Percentiles rank a stretch among this genome's conserved stretches.
Evolutionary conservation across 1,140 invertebrate species (phyloP).

Genomic region (Listronotus oregonensis): DNA sequence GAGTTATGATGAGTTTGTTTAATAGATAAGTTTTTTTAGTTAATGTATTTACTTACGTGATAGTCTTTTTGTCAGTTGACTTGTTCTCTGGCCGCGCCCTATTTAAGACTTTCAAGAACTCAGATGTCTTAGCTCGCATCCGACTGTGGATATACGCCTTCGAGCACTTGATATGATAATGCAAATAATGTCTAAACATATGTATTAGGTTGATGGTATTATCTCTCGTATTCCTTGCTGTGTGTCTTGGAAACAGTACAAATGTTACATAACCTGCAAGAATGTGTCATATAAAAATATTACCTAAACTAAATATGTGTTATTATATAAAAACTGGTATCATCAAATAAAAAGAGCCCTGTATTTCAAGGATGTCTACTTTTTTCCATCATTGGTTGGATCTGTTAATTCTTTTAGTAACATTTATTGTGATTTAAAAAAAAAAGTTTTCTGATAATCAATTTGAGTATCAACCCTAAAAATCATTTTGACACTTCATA

Average conservation of each 20-base stretch:
- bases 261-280: constrained; percentile 92
- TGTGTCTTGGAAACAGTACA: constrained; percentile 79
- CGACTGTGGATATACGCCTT: constrained; percentile 99
- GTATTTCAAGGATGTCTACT: too few species aligned
- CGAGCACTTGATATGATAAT: constrained; percentile 99
- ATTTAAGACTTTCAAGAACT: constrained; percentile 98
- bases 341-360: too few species aligned
- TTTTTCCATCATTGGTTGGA: too few species aligned
- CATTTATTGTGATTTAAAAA: too few species aligned
- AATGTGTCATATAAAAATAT: neutral
- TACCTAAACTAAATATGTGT: too few species aligned
- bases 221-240: constrained; percentile 86
- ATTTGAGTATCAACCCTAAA: too few species aligned
- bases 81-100: constrained; percentile 92
- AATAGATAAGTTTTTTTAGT: too few species aligned
- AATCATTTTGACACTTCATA: too few species aligned
- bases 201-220: constrained; percentile 99
- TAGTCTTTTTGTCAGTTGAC: constrained; percentile 91
- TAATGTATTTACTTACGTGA: constrained; percentile 79
- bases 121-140: constrained; percentile 98
- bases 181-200: constrained; percentile 98
- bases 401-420: too few species aligned
- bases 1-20: too few species aligned
- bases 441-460: too few species aligned
- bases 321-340: too few species aligned